Percentiles rank a stretch among this genome's conserved stretches.
These are phyloP conservation scores for Apostichopus japonicus DNA, from an alignment of 35 echinoderm and acorn worm genomes.

Conservation along the genomic window DNA sequence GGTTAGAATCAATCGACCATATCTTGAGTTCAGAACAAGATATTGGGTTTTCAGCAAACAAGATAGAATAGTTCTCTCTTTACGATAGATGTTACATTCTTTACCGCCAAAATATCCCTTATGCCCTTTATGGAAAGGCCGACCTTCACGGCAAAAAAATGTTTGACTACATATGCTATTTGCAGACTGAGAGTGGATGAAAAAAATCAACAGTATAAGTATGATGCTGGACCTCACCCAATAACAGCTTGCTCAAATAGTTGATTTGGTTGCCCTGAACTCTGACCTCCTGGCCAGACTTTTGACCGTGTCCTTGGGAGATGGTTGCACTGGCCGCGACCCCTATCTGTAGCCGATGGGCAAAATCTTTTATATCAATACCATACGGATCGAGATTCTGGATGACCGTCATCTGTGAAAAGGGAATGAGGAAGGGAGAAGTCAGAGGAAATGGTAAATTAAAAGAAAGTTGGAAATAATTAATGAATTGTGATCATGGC, in stretches of 20 bases:
- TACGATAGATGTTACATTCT: too few relatives aligned
- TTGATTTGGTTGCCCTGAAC: slow-evolving; percentile 95
- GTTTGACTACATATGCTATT: too few relatives aligned
- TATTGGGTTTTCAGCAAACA: too few relatives aligned
- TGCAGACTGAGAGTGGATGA: too few relatives aligned
- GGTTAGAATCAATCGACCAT: too few relatives aligned
- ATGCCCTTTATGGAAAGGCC: too few relatives aligned
- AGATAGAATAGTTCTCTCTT: too few relatives aligned
- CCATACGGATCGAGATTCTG: slow-evolving; percentile 82
- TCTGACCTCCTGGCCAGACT: slow-evolving; percentile 67
- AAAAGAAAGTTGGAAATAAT: too few relatives aligned
- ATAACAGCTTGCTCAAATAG: slow-evolving; percentile 73
- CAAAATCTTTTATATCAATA: slow-evolving; percentile 86
- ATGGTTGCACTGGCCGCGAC: slow-evolving; percentile 88
- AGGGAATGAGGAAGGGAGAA: neutral
- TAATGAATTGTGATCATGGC: too few relatives aligned
- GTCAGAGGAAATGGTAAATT: neutral
- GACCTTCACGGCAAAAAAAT: too few relatives aligned
- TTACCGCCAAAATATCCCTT: too few relatives aligned
- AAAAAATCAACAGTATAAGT: neutral
- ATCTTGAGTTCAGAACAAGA: too few relatives aligned
- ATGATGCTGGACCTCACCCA: slow-evolving; percentile 68
- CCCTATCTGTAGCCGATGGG: slow-evolving; percentile 79
- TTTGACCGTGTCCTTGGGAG: slow-evolving; percentile 62
- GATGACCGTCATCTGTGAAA: slow-evolving; percentile 79